Conservation (phyloP, 2,888 invertebrate genomes). For the Chrysolina haemoptera region DNA sequence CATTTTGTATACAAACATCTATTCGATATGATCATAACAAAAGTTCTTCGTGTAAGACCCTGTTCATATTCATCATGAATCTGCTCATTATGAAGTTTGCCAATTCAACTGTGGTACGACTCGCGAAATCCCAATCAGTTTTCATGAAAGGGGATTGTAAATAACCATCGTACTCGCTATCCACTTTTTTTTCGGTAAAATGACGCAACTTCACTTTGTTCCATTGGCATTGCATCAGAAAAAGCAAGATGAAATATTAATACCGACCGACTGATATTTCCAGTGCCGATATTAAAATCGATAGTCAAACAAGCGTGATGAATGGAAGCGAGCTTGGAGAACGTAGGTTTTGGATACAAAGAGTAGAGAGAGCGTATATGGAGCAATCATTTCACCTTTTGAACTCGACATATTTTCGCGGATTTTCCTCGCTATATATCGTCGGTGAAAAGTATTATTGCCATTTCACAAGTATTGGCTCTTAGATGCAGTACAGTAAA, state of each 20-base stretch:
- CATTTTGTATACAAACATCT: too few relatives aligned
- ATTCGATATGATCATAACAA: too few relatives aligned
- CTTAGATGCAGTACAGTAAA: background rate
- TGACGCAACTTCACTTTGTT: constrained; percentile 7
- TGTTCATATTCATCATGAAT: background rate
- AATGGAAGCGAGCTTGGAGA: background rate
- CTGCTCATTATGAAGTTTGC: background rate
- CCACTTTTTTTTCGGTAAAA: background rate
- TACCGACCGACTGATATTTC: constrained; percentile 7
- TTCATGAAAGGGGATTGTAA: constrained; percentile 57
- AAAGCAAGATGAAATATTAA: constrained; percentile 21
- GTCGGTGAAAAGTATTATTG: background rate
- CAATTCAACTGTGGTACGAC: background rate
- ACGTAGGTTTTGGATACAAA: constrained; percentile 5
- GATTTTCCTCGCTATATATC: background rate
- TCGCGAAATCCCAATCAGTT: constrained; percentile 55
- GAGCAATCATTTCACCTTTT: constrained; percentile 15
- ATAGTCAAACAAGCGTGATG: constrained; percentile 5
- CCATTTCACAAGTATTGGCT: background rate
- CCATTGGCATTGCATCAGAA: background rate
- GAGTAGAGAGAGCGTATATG: constrained; percentile 11
- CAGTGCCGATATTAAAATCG: constrained; percentile 12
- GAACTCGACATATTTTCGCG: constrained; percentile 6
- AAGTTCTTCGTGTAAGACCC: too few relatives aligned
- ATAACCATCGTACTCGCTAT: background rate